Evolutionary conservation across 1,140 invertebrate genomes (phyloP).

Genomic region (Anastrepha obliqua): DNA sequence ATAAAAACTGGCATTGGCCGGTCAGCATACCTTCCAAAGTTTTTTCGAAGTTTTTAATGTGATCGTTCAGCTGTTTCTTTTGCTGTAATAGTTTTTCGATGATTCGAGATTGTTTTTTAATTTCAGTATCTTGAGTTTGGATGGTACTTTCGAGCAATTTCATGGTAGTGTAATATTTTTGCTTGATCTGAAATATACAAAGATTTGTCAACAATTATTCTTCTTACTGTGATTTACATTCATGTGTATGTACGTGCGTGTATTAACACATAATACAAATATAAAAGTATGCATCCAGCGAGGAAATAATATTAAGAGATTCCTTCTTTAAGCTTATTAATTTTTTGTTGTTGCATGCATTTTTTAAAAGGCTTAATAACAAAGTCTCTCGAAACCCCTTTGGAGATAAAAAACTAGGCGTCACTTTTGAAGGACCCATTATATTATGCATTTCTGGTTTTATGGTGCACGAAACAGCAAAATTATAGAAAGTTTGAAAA

Average conservation of each 20-base stretch:
- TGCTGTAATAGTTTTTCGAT: slow-evolving; percentile 64
- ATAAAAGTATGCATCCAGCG: too few species aligned
- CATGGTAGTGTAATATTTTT: slow-evolving; percentile 59
- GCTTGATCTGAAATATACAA: slow-evolving; percentile 56
- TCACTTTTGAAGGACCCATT: too few species aligned
- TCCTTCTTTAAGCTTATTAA: too few species aligned
- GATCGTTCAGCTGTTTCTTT: slow-evolving; percentile 59
- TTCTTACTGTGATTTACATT: background rate
- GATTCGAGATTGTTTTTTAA: slow-evolving; percentile 62
- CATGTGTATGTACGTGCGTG: background rate
- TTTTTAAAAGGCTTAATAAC: too few species aligned
- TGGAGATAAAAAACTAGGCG: too few species aligned
- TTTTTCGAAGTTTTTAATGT: slow-evolving; percentile 59
- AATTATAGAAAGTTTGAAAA: too few species aligned
- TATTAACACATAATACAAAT: too few species aligned
- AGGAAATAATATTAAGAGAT: too few species aligned
- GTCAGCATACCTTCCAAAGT: slow-evolving; percentile 31
- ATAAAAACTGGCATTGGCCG: background rate
- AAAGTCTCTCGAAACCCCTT: too few species aligned
- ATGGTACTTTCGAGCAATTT: slow-evolving; percentile 60
- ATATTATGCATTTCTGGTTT: too few species aligned
- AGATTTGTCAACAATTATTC: slow-evolving; percentile 26
- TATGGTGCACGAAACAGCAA: too few species aligned
- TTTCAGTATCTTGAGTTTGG: slow-evolving; percentile 60
- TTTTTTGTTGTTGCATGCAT: too few species aligned